Conservation (phyloP, 53 echinoderm and acorn worm genomes). For the Temnopleurus reevesii region DNA sequence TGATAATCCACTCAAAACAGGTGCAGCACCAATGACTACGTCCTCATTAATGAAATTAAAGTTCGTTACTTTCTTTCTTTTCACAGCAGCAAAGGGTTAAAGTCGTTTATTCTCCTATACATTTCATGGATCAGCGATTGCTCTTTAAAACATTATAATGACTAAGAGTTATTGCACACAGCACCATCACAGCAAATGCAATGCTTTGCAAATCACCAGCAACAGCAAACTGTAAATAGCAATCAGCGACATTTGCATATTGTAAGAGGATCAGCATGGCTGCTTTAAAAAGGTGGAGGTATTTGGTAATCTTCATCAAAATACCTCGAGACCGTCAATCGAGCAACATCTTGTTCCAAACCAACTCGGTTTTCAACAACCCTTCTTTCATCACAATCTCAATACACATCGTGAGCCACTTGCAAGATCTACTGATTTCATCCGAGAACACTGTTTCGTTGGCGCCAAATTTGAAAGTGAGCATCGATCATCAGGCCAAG, state of each 20-base stretch:
- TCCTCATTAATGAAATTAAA: too few species aligned
- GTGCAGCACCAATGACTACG: too few species aligned
- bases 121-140: neutral
- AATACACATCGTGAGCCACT: neutral
- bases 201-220: neutral
- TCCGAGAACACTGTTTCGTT: neutral
- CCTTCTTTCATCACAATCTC: neutral
- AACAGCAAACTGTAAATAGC: neutral
- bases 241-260: neutral
- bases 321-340: neutral
- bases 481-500: neutral
- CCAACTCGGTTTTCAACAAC: slow-evolving; percentile 18
- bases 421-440: neutral
- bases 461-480: neutral
- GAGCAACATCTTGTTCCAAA: neutral
- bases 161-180: neutral
- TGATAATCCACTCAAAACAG: too few species aligned
- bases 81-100: too few species aligned
- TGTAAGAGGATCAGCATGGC: neutral
- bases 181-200: neutral
- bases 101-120: too few species aligned
- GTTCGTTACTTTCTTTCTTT: too few species aligned
- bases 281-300: slow-evolving; percentile 23
- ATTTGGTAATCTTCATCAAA: slow-evolving; percentile 14
- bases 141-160: neutral